These are phyloP conservation scores for Dugesia japonica DNA, from an alignment of 2,888 invertebrate genomes.

Conservation along the genomic window DNA sequence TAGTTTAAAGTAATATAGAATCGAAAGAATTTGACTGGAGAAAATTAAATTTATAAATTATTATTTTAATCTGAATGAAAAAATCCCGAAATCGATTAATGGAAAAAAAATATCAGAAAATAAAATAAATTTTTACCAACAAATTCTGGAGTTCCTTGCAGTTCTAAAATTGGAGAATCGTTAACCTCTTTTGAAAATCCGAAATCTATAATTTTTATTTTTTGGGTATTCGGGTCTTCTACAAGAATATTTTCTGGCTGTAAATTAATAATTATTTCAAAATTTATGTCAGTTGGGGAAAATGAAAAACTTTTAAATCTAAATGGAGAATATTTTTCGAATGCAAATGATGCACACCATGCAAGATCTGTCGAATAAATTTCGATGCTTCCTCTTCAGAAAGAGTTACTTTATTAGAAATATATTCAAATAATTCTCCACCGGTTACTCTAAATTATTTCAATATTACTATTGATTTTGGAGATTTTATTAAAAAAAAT, in stretches of 20 bases:
- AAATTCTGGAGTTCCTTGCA: neutral
- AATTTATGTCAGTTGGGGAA: neutral
- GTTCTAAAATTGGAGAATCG: neutral
- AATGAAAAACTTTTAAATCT: slow-evolving; percentile 53
- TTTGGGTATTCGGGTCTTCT: neutral
- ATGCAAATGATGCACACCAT: slow-evolving; percentile 55
- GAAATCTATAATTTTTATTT: neutral
- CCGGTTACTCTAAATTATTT: slow-evolving; percentile 56
- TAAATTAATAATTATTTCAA: neutral
- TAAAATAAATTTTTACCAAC: neutral
- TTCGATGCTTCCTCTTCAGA: slow-evolving; percentile 54
- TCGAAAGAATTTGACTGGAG: no score
- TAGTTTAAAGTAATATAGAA: no score
- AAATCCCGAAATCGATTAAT: neutral
- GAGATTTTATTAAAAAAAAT: no score
- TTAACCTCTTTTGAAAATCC: neutral
- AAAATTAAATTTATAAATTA: no score
- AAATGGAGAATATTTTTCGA: slow-evolving; percentile 55
- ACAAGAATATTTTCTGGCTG: neutral
- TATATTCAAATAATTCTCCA: slow-evolving; percentile 56
- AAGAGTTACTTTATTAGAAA: slow-evolving; percentile 50
- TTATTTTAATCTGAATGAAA: no score
- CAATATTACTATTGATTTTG: no score
- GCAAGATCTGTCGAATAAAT: slow-evolving; percentile 55
- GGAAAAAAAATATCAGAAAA: neutral